Evolutionary conservation across 2,797 vertebrate species (phyloP), one percentile per base, ranked within the genome.

Genomic region (Schizothorax lantsangensis): DNA sequence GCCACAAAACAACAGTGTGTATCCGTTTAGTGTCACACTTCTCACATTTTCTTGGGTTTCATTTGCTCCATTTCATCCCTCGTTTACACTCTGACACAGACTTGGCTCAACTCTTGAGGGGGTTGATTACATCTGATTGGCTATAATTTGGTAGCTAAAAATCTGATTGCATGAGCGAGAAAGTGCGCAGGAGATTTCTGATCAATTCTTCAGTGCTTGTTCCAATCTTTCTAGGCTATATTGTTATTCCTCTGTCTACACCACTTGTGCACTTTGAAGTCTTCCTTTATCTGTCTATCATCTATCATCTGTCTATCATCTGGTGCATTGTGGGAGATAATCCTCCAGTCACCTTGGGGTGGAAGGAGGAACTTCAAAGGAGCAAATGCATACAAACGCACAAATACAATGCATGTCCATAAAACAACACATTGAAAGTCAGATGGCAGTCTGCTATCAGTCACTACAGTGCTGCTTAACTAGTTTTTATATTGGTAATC

Each of bases 281-380:
- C 30, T 36, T 19, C 14, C 7, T 81, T 81, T 49, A 68, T 79
- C 78, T 30, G 79, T 75, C 84, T 57, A 79, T 88, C 86, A 71
- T 45, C 62, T 47, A 17, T 66, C 71, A 57, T 49, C 23, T 23
- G 38, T 57, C 52, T 54, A 57, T 57, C 26, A 23, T 85, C 72
- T 75, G 74, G 78, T 86, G 69, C 59, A 36, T 72, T 64, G 49
- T 23, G 38, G 36, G 68, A 19, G 30, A 87, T 86, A 71, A 73
- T 84, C 86, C 69, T 80, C 47, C 77, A 74, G 79, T 84, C 78
- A 85, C 30, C 68, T 81, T 64, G 81, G 40, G n/a, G 64, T 83
- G 59, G 62, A 77, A 45, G 21, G 26, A 66, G 88, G 26, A 86
- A 86, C 71, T 86, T 86, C 33, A 86, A 77, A 84, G 10, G 36